Evolutionary conservation across 2,888 invertebrate genomes (phyloP), one percentile per base, ranked within the genome.

Genomic region (Aspidiotus rigidus): DNA sequence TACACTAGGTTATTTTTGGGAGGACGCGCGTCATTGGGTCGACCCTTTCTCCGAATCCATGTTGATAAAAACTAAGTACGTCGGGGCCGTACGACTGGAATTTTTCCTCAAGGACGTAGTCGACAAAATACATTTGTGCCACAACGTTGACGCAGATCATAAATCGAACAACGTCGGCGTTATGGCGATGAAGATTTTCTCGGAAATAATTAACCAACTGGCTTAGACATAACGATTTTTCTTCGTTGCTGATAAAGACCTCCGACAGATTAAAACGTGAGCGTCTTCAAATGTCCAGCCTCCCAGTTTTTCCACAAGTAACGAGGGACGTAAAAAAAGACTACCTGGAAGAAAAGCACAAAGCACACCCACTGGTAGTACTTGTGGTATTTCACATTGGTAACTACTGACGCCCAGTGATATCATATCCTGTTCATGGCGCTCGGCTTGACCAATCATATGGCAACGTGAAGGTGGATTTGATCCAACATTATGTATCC

Each of bases 1-100:
- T 85, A 77, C 94, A 94, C 78, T 93, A 93, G 9, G 93, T 93
- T 59, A 92, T 85, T 82, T 93, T 93, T 0, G 93, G 93, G 76
- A 93, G 93, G 0, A 92, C 84, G 42, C 88, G 80, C 0, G 89
- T 83, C 90, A 91, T 90, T 0, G 90, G 91, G 77, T 91, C 90
- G 71, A 85, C 83, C 16, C 90, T 93, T 91, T 0, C 81, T 81
- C n/a, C n/a, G n/a, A n/a, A n/a, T n/a, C n/a, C n/a, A n/a, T n/a
- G n/a, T n/a, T n/a, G n/a, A n/a, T n/a, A n/a, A 78, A 93, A 93
- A 75, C 84, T 85, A 0, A 87, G 73, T 0, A 90, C 83, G 39
- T 83, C 81, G 0, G 81, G 75, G 0, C 93, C 94, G 60, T 93
- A 83, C 0, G 80, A 78, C 0, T 87, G 81, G 76, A 94, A 94